Evolutionary conservation across 2,888 invertebrate species (phyloP), one percentile per base, ranked within the genome.

Genomic region (Listrodromus nycthemerus): DNA sequence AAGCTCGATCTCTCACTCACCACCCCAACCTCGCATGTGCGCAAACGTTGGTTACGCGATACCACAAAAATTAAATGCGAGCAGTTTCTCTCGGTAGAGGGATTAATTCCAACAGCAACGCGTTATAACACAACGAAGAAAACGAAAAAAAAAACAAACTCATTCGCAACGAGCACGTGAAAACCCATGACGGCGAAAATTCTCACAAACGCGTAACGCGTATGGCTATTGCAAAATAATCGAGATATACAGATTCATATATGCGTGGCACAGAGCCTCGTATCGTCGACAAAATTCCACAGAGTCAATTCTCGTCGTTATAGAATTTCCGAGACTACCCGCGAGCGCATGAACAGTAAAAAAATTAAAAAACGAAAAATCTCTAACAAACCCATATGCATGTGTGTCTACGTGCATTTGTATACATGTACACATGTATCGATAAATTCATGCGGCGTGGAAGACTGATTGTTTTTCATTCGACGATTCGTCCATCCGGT

Each of bases 401-500:
- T 71, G 63, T 63, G 73, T 58, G 24, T 80, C 61, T 67, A 71
- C 58, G 77, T 70, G 41, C 63, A 63, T 80, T 71, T 61, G 69
- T 63, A 37, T 77, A 66, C 63, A 76, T 70, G n/a, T 13, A 80
- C 27, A 75, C 81, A 58, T 69, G 52, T 77, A 73, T 77, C 81
- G 75, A 81, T 81, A 81, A 76, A 81, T 81, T 75, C 76, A 63
- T 63, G 70, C 63, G 8, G 33, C 48, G 66, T 37, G 63, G 55
- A 70, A 37, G 75, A 70, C 66, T 71, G 76, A 82, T 82, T 82
- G 81, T 82, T 82, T 82, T 77, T 82, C 81, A 82, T 82, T 77
- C 81, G 81, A 58, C 65, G 81, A 71, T 71, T 65, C 81, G 81
- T 65, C 71, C 66, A 67, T 82, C 76, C 71, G 76, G 81, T 81